A percentile compares a stretch with the other conserved stretches of the same genome.
Conservation (phyloP, 2,888 invertebrate genomes). For the Drosophila melanosoma region DNA sequence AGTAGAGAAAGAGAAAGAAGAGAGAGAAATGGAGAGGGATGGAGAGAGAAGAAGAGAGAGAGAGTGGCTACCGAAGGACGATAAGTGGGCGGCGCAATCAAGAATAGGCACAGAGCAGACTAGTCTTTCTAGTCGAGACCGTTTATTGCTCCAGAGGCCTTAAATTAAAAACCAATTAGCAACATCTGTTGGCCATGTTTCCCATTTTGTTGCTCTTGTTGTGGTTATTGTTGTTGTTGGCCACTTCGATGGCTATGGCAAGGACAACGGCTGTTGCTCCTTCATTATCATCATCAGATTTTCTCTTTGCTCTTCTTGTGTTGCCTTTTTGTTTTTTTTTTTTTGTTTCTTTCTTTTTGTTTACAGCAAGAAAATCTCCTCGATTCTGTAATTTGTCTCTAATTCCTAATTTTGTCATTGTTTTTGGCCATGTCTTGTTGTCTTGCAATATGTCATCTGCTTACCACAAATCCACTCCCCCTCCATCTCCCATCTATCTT, state of each 20-base stretch:
- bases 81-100: conserved; percentile 13
- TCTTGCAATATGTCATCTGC: conserved; percentile 51
- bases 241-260: conserved; percentile 22
- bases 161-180: conserved; percentile 70
- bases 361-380: neutral
- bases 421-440: conserved; percentile 47
- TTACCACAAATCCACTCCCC: neutral
- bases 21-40: no score
- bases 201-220: conserved; percentile 38
- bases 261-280: conserved; percentile 24
- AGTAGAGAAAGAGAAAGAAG: neutral
- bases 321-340: conserved; percentile 2
- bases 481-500: neutral
- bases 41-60: neutral
- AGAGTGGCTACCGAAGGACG: conserved; percentile 1
- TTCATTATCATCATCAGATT: conserved; percentile 27
- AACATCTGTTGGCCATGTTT: conserved; percentile 69
- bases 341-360: neutral
- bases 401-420: conserved; percentile 51
- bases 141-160: conserved; percentile 71
- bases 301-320: neutral
- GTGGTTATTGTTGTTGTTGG: conserved; percentile 19
- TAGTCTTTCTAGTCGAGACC: conserved; percentile 19
- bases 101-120: neutral
- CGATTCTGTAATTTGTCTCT: conserved; percentile 58